These are phyloP conservation scores for Synergus laeviventris DNA, from an alignment of 2,888 invertebrate genomes.

Conservation along the genomic window DNA sequence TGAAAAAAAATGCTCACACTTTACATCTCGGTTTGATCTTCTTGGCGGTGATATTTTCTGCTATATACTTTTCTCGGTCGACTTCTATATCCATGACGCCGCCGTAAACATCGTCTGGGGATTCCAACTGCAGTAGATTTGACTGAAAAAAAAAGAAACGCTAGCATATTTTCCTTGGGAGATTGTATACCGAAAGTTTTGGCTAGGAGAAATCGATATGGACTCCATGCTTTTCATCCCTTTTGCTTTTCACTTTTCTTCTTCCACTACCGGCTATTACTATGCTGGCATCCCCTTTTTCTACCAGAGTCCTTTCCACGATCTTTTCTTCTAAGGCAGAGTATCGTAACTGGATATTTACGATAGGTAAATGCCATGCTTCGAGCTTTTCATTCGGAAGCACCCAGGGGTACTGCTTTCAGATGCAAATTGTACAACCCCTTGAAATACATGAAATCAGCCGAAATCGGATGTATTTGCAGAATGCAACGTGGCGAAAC, in stretches of 20 bases:
- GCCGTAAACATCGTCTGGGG: conserved; percentile 25
- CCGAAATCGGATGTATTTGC: conserved; percentile 33
- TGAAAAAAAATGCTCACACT: neutral
- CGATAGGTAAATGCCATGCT: conserved; percentile 63
- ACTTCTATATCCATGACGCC: conserved; percentile 1
- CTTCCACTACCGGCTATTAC: neutral
- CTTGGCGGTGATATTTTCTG: neutral
- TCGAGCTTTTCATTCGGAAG: conserved; percentile 54
- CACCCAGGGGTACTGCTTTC: conserved; percentile 62
- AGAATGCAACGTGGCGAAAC: neutral
- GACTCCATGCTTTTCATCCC: conserved; percentile 15
- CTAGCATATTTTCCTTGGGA: conserved; percentile 22
- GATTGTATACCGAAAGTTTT: conserved; percentile 33
- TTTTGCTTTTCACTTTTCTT: conserved; percentile 2
- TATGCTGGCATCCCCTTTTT: neutral
- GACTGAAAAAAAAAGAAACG: conserved; percentile 13
- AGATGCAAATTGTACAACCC: conserved; percentile 69
- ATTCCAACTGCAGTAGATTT: conserved; percentile 32
- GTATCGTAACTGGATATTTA: conserved; percentile 66
- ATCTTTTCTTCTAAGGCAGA: neutral
- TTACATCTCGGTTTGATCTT: neutral
- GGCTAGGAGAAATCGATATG: conserved; percentile 26
- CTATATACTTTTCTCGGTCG: neutral
- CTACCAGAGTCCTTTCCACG: conserved; percentile 6
- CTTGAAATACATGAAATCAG: conserved; percentile 19